Evolutionary conservation across 2,888 invertebrate species (phyloP).

Genomic region (Sarcophaga variegata): DNA sequence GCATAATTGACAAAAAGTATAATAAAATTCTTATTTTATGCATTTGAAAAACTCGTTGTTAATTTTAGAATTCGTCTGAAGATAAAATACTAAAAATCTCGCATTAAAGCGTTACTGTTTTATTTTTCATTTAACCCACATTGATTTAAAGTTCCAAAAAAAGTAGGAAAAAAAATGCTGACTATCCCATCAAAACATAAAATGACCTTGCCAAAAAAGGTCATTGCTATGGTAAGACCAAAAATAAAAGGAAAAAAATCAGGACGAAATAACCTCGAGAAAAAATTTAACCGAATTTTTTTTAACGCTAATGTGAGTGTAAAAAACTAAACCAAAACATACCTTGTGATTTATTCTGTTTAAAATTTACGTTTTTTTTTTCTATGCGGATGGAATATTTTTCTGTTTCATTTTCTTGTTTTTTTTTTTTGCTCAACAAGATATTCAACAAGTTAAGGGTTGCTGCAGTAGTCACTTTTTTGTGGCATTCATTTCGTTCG

Average conservation of each 20-base stretch:
- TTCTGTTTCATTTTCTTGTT: background rate
- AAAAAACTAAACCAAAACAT: conserved; percentile 69
- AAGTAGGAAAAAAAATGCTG: background rate
- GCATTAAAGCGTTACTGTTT: too few relatives aligned
- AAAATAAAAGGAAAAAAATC: conserved; percentile 21
- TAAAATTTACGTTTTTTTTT: conserved; percentile 50
- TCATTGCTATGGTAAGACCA: conserved; percentile 17
- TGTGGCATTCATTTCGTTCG: conserved; percentile 66
- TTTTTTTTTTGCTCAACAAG: conserved; percentile 23
- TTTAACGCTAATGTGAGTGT: conserved; percentile 60
- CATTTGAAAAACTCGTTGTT: too few relatives aligned
- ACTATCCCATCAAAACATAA: conserved; percentile 54
- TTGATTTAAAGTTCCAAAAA: conserved; percentile 1
- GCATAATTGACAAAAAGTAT: too few relatives aligned
- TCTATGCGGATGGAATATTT: conserved; percentile 21
- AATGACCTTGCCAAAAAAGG: conserved; percentile 61
- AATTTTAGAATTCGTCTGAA: too few relatives aligned
- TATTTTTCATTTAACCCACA: background rate
- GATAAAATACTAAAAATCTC: too few relatives aligned
- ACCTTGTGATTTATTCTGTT: conserved; percentile 54
- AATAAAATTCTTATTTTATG: too few relatives aligned
- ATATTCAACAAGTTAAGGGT: conserved; percentile 80
- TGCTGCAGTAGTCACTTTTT: conserved; percentile 71
- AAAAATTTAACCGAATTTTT: conserved; percentile 54
- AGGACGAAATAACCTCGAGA: background rate